A percentile compares a stretch with the other conserved stretches of the same genome.
Evolutionary conservation across 2,888 invertebrate species (phyloP).

Genomic region (Minunthozetes semirufus): DNA sequence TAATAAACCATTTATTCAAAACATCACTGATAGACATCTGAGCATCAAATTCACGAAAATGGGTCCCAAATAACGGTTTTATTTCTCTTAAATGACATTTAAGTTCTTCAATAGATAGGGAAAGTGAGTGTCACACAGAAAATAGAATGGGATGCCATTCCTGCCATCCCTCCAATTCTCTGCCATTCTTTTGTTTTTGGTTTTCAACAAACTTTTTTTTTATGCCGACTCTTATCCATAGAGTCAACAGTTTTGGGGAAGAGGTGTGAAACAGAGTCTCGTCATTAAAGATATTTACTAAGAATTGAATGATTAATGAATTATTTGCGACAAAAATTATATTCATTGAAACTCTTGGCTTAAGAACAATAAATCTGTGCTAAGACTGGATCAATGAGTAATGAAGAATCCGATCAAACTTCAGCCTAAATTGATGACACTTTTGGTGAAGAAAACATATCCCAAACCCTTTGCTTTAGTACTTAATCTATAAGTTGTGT

Average conservation of each 20-base stretch:
- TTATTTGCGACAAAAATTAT: background rate
- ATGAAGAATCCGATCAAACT: background rate
- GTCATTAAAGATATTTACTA: background rate
- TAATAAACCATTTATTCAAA: background rate
- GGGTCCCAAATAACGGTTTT: background rate
- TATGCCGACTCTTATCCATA: background rate
- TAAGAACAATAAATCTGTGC: background rate
- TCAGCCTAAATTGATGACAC: slow-evolving; percentile 10
- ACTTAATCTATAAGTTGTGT: background rate
- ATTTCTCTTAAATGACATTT: background rate
- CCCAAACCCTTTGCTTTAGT: background rate
- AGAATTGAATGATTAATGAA: background rate
- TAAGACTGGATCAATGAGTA: background rate
- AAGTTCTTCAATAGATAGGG: background rate
- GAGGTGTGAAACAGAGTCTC: background rate
- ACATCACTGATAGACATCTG: background rate
- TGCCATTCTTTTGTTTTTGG: background rate
- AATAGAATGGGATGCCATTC: background rate
- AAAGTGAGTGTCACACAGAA: background rate
- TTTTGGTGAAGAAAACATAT: slow-evolving; percentile 2
- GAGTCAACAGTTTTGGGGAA: background rate
- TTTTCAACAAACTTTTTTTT: background rate
- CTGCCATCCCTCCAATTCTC: too few species aligned
- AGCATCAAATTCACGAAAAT: slow-evolving; percentile 11
- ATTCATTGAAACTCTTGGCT: background rate